These are phyloP conservation scores for Achroia grisella DNA, from an alignment of 1,140 invertebrate genomes.

Conservation along the genomic window DNA sequence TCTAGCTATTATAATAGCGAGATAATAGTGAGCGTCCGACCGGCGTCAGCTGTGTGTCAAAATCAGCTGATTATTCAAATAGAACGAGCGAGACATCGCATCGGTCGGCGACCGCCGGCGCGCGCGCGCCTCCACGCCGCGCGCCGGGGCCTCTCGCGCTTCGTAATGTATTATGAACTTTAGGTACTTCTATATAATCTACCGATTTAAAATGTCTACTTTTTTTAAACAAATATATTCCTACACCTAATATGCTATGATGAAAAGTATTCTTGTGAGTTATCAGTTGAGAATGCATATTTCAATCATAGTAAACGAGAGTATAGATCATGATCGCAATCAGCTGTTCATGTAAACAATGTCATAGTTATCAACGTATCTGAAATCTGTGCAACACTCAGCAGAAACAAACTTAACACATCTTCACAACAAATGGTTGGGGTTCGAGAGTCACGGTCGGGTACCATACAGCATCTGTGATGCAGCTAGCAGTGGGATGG, in stretches of 20 bases:
- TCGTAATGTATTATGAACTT: background rate
- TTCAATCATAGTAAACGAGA: too few relatives aligned
- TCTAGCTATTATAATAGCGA: constrained; percentile 26
- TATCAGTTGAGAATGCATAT: too few relatives aligned
- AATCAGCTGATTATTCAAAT: constrained; percentile 74
- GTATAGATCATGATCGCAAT: constrained; percentile 23
- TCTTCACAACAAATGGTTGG: background rate
- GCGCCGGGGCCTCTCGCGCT: constrained; percentile 39
- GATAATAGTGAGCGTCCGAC: constrained; percentile 51
- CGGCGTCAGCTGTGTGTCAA: constrained; percentile 69
- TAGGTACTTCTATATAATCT: too few relatives aligned
- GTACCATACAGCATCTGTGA: background rate
- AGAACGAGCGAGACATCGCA: constrained; percentile 59
- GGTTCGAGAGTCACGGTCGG: background rate
- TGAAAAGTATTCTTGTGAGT: too few relatives aligned
- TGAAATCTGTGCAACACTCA: too few relatives aligned
- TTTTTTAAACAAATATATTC: too few relatives aligned
- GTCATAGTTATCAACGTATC: background rate
- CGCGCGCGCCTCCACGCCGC: constrained; percentile 32
- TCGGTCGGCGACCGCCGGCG: constrained; percentile 44
- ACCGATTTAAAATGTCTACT: too few relatives aligned
- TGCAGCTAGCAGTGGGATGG: constrained; percentile 21
- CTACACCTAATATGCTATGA: too few relatives aligned
- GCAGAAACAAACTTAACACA: constrained; percentile 5
- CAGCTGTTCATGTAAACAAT: constrained; percentile 70